phyloP scores from a whole-genome alignment of 1,140 invertebrate species.

The Papilio polyxenes region DNA sequence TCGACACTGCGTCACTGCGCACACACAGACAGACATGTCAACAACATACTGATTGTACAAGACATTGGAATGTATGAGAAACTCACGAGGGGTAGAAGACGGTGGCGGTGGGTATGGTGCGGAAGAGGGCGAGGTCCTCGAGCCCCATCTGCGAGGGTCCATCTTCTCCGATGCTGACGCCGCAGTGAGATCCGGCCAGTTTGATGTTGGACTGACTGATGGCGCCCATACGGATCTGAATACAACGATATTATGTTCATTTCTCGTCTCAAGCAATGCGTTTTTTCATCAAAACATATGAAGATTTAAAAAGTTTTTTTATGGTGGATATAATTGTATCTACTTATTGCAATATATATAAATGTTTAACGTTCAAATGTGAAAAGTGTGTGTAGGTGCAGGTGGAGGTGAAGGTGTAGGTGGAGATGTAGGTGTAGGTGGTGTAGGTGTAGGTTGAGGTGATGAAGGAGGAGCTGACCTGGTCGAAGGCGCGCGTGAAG shows the following conservation, averaged over 20 bases:
- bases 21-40: neutral
- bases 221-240: slow-evolving; percentile 97
- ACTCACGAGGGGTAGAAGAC: slow-evolving; percentile 94
- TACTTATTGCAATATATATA: too few species aligned
- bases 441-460: neutral
- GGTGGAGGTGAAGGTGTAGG: neutral
- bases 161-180: slow-evolving; percentile 97
- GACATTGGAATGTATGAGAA: too few species aligned
- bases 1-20: slow-evolving; percentile 93
- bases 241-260: neutral
- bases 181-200: slow-evolving; percentile 97
- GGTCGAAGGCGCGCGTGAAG: slow-evolving; percentile 97
- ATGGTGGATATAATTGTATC: too few species aligned
- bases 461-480: slow-evolving; percentile 78
- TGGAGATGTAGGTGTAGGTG: neutral
- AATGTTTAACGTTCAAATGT: too few species aligned
- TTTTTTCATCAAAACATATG: too few species aligned
- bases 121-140: slow-evolving; percentile 98
- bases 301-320: too few species aligned
- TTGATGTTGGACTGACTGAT: slow-evolving; percentile 99
- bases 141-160: slow-evolving; percentile 99
- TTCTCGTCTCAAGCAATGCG: too few species aligned
- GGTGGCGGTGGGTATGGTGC: slow-evolving; percentile 93
- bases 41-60: too few species aligned
- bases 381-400: too few species aligned